Evolutionary conservation across 2,888 invertebrate genomes (phyloP), one percentile per base, ranked within the genome.

Genomic region (Sceliomorpha sp.): DNA sequence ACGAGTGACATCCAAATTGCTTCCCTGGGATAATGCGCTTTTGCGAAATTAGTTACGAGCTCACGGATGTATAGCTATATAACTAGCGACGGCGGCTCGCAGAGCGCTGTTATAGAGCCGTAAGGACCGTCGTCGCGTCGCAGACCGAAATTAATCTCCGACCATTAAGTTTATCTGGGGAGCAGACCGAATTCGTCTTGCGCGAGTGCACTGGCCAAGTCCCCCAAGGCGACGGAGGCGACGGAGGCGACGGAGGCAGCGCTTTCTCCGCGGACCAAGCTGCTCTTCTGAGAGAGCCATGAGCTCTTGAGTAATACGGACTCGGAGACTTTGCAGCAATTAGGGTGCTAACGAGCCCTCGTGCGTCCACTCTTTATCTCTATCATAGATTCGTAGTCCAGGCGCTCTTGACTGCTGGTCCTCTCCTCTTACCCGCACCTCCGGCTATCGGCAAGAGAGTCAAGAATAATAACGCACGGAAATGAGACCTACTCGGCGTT

Each of bases 161-260:
- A 78, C 83, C 81, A 83, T 84, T 84, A 85, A 82, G 80, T 83
- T 84, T 83, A 82, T 84, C 83, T 81, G 50, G 56, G 62, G 58
- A 48, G 32, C 56, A 36, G 56, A 17, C 53, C 34, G 58, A 66
- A 60, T 60, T 45, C 64, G 60, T 70, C 60, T 47, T 60, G 40
- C 15, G 58, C 37, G 42, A 32, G 37, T 26, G 51, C 24, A 20
- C 32, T 32, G 48, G 48, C 67, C 53, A 48, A 55, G 53, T 67
- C 45, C 29, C 47, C 53, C 36, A 24, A 48, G 55, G 40, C 55
- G 36, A 29, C 20, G 45, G 24, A 27, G 53, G 39, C 12, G 20
- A n/a, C n/a, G n/a, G n/a, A 48, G 55, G 40, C 55, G 36, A 29
- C 20, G 45, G 24, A 27, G 53, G 39, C 12, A 5, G 3, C 20